A percentile compares a stretch with the other conserved stretches of the same genome.
These are phyloP conservation scores for Brenthis hecate DNA, from an alignment of 2,888 invertebrate species.

Conservation along the genomic window DNA sequence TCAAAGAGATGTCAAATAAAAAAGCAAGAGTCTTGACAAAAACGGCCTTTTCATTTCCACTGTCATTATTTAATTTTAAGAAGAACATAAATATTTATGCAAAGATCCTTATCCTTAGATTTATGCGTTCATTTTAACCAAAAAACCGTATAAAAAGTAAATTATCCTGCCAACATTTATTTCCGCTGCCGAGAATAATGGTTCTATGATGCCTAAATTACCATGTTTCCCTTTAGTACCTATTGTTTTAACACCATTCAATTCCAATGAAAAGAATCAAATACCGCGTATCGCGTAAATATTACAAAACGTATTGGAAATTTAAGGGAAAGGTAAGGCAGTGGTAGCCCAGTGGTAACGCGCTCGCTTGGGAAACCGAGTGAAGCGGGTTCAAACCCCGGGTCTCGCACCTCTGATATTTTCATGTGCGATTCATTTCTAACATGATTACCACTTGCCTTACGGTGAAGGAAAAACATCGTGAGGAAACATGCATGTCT, in stretches of 20 bases:
- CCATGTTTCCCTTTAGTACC: conserved; percentile 45
- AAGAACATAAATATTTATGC: conserved; percentile 50
- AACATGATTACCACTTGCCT: too few relatives aligned
- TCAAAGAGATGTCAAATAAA: conserved; percentile 25
- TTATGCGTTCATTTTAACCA: conserved; percentile 48
- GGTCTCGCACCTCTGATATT: too few relatives aligned
- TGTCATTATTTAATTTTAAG: conserved; percentile 47
- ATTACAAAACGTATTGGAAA: conserved; percentile 28
- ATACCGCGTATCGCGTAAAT: conserved; percentile 34
- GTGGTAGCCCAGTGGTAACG: too few relatives aligned
- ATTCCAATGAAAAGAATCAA: conserved; percentile 40
- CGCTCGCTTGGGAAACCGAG: too few relatives aligned
- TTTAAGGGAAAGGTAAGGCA: too few relatives aligned
- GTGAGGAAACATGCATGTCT: too few relatives aligned
- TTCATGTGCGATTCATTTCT: too few relatives aligned
- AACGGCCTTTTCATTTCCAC: conserved; percentile 34
- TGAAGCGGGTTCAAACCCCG: too few relatives aligned
- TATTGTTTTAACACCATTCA: conserved; percentile 46
- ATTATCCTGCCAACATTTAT: conserved; percentile 50
- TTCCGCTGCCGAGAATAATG: conserved; percentile 49
- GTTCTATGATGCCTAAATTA: conserved; percentile 56
- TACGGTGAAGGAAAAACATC: too few relatives aligned
- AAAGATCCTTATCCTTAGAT: conserved; percentile 49
- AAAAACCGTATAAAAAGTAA: conserved; percentile 46
- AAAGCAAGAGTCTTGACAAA: conserved; percentile 28